phyloP scores from a whole-genome alignment of 2,888 invertebrate genomes.

The Pyrgus malvae region DNA sequence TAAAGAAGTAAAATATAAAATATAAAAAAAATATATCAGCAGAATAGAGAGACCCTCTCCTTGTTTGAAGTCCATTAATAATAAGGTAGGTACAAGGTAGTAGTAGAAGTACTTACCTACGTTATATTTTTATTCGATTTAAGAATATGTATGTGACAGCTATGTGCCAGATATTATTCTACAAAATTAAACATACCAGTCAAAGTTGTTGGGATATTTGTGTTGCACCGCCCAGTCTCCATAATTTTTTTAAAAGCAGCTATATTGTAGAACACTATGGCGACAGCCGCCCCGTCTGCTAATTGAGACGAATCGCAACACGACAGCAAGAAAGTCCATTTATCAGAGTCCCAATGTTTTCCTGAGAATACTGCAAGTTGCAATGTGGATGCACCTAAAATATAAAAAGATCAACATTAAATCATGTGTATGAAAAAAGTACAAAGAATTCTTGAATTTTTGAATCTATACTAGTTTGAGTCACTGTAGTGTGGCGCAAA shows the following conservation, averaged over 20 bases:
- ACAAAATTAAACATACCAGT: slow-evolving; percentile 51
- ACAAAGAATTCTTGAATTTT: no score
- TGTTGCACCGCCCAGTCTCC: slow-evolving; percentile 68
- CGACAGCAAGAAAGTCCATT: slow-evolving; percentile 64
- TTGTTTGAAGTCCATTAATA: no score
- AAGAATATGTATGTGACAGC: background rate
- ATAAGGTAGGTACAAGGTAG: no score
- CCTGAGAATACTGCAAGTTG: slow-evolving; percentile 71
- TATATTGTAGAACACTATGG: slow-evolving; percentile 65
- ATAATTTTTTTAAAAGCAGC: slow-evolving; percentile 62
- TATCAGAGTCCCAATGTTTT: slow-evolving; percentile 59
- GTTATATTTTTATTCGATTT: no score
- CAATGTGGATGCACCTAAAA: slow-evolving; percentile 69
- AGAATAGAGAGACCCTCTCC: no score
- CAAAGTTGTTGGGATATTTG: slow-evolving; percentile 66
- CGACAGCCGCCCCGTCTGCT: slow-evolving; percentile 74
- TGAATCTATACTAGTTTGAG: no score
- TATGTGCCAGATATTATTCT: background rate
- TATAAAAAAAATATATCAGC: no score
- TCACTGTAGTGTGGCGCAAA: no score
- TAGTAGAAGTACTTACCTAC: no score
- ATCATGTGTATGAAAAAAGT: no score
- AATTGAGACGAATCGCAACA: slow-evolving; percentile 73
- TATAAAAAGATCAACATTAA: no score
- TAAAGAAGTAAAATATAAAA: no score